phyloP scores from a whole-genome alignment of 2,113 vertebrate genomes.

The Gadus chalcogrammus region DNA sequence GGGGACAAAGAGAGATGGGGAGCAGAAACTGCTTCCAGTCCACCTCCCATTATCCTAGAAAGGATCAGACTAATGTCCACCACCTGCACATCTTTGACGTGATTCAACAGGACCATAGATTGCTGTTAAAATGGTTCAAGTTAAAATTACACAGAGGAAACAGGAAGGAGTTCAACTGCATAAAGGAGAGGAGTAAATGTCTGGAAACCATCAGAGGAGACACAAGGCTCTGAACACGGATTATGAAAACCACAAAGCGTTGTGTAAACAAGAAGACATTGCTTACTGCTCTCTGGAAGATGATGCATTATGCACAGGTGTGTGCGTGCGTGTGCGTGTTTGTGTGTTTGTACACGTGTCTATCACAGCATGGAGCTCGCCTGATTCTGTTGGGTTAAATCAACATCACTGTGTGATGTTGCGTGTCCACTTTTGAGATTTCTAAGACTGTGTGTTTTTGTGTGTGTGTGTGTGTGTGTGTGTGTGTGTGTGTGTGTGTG shows the following conservation, averaged over 20 bases:
- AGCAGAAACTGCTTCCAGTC: conserved; percentile 9
- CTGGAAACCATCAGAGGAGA: not conserved
- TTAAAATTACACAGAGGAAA: not conserved
- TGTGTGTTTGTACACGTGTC: too few relatives aligned
- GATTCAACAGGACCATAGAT: not conserved
- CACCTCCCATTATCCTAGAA: conserved; percentile 20
- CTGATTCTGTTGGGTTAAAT: not conserved
- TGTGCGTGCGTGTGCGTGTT: not conserved
- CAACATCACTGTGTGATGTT: not conserved
- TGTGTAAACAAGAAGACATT: too few relatives aligned
- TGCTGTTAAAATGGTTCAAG: not conserved
- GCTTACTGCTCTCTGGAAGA: not conserved
- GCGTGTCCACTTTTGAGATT: not conserved
- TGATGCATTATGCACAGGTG: not conserved
- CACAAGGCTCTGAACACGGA: not conserved
- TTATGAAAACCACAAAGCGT: not conserved
- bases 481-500: not conserved
- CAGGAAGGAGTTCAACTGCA: not conserved
- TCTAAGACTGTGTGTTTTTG: not conserved
- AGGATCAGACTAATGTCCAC: not conserved
- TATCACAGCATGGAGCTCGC: not conserved
- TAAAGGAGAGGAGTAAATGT: not conserved
- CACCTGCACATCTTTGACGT: not conserved
- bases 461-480: not conserved
- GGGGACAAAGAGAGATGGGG: not conserved